Conservation (phyloP, 2,797 vertebrate genomes). For the Sparus aurata region DNA sequence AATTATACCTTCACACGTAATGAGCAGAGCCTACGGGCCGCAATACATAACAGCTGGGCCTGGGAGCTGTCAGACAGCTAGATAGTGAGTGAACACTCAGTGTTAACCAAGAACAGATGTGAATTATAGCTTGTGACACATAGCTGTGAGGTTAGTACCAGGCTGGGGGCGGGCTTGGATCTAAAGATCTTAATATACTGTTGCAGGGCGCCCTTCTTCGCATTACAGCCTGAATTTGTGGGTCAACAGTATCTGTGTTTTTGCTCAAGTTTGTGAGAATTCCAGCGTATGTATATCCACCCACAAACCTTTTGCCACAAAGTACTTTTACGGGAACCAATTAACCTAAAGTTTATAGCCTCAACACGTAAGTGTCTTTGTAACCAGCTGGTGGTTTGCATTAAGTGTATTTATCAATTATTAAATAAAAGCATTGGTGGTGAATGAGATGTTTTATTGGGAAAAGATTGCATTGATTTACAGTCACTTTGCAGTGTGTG, state of each 20-base stretch:
- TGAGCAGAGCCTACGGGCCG: conserved; percentile 74
- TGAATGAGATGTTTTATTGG: conserved; percentile 1
- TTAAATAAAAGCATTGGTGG: conserved; percentile 4
- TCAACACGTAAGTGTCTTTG: conserved; percentile 24
- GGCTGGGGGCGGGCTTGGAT: conserved; percentile 49
- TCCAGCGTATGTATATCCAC: not conserved
- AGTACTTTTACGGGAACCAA: conserved; percentile 3
- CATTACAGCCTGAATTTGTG: not conserved
- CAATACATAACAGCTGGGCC: conserved; percentile 76
- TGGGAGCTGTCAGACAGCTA: conserved; percentile 78
- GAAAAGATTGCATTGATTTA: conserved; percentile 7
- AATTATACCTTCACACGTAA: conserved; percentile 83
- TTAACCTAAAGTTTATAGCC: conserved; percentile 1
- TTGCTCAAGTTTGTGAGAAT: not conserved
- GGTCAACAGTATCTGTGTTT: not conserved
- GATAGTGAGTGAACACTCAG: conserved; percentile 62
- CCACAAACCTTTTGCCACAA: not conserved
- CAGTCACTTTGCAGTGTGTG: conserved; percentile 12
- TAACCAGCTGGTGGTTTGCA: conserved; percentile 10
- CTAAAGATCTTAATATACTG: conserved; percentile 46
- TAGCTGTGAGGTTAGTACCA: conserved; percentile 68
- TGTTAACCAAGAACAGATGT: conserved; percentile 77
- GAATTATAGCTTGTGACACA: conserved; percentile 77
- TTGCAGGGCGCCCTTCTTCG: conserved; percentile 45
- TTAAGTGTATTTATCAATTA: conserved; percentile 23